Evolutionary conservation across 2,797 vertebrate genomes (phyloP).

Genomic region (Pseudopleuronectes americanus): DNA sequence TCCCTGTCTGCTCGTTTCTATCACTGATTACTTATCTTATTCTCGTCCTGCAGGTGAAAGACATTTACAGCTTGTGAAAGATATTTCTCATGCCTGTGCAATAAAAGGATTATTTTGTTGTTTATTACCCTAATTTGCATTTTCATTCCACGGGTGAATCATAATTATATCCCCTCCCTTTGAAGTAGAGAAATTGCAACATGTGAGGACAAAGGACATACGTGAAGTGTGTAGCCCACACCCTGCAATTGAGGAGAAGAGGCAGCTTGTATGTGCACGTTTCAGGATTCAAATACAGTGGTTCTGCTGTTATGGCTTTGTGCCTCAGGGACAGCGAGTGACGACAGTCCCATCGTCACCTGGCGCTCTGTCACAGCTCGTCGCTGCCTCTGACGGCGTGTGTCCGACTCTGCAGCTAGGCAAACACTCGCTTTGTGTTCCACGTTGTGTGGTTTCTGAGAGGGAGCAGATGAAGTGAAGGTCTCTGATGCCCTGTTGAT

Average conservation of each 20-base stretch:
- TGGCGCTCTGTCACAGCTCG: slow-evolving; percentile 57
- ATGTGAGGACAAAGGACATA: not conserved
- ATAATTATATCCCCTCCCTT: not conserved
- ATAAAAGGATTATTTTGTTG: not conserved
- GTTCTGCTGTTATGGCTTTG: slow-evolving; percentile 40
- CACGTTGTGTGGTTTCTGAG: slow-evolving; percentile 18
- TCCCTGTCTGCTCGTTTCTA: not conserved
- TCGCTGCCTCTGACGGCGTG: slow-evolving; percentile 45
- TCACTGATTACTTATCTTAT: not conserved
- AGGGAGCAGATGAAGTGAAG: not conserved
- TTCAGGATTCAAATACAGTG: slow-evolving; percentile 25
- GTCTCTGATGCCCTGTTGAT: slow-evolving; percentile 18
- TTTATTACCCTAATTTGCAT: not conserved
- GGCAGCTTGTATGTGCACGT: slow-evolving; percentile 9
- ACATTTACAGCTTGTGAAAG: no score
- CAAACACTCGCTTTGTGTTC: slow-evolving; percentile 38
- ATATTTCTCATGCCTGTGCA: no score
- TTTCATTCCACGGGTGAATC: not conserved
- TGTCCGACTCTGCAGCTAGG: slow-evolving; percentile 30
- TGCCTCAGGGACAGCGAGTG: slow-evolving; percentile 61
- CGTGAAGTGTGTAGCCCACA: not conserved
- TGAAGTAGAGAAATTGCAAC: not conserved
- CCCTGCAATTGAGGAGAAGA: not conserved
- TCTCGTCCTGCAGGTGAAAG: no score
- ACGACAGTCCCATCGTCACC: slow-evolving; percentile 58